Evolutionary conservation across 2,888 invertebrate genomes (phyloP).

Genomic region (Empis stercorea): DNA sequence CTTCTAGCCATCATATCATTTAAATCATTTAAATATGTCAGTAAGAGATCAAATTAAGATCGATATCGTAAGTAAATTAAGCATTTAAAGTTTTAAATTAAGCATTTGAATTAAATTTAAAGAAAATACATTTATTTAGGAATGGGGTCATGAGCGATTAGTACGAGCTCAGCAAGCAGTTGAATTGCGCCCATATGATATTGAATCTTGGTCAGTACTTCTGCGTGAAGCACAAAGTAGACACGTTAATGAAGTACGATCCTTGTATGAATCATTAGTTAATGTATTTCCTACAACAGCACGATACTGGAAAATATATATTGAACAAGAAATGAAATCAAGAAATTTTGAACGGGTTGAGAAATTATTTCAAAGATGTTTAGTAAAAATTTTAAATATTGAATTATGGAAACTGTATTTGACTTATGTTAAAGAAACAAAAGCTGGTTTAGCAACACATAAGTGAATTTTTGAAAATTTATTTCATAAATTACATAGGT

Average conservation of each 20-base stretch:
- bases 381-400: conserved; percentile 97
- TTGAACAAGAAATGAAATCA: conserved; percentile 95
- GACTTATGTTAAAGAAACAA: conserved; percentile 96
- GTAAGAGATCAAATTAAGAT: conserved; percentile 34
- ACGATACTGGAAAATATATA: conserved; percentile 97
- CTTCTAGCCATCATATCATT: no score
- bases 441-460: conserved; percentile 81
- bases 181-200: conserved; percentile 80
- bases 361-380: conserved; percentile 96
- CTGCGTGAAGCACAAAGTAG: conserved; percentile 85
- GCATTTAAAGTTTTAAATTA: conserved; percentile 5
- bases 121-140: no score
- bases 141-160: conserved; percentile 79
- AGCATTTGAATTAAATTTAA: no score
- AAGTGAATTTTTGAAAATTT: conserved; percentile 51
- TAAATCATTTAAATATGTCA: no score
- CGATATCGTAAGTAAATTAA: conserved; percentile 30
- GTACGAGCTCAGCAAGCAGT: conserved; percentile 73
- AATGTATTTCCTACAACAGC: conserved; percentile 91
- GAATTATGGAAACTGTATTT: conserved; percentile 98
- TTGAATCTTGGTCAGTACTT: conserved; percentile 96
- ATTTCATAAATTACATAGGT: background rate
- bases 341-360: conserved; percentile 97
- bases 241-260: conserved; percentile 77
- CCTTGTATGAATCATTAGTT: conserved; percentile 89